Base-by-base conservation (phyloP, 2,888 invertebrate species). In the Plagodis pulveraria region DNA sequence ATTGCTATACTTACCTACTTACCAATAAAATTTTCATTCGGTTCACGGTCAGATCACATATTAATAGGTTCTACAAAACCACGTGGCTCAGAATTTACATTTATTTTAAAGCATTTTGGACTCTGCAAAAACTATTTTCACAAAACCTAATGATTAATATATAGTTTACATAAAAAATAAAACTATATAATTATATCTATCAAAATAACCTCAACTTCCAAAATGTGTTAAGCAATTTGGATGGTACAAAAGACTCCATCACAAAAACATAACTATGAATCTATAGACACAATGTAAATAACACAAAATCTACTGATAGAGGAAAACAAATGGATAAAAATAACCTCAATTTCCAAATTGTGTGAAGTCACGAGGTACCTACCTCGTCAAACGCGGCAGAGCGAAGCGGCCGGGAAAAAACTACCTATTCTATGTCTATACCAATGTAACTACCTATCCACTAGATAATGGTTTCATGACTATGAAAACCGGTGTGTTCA, bases 371-470 rank as follows among this genome's bases (percentile, higher is more conserved):
- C 80, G 81, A 76, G 74, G 67, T 73, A 63, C 33, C 12, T 49
- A 63, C 38, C 40, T 56, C 67, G 76, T 72, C 72, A 77, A 77
- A 77, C 72, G 80, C 84, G 78, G 70, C 77, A 79, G 78, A 84
- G 78, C 86, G 83, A 67, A 72, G 70, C 82, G 78, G 68, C 71
- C 71, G 77, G 77, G 81, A 84, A 86, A 84, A 80, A 72, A 74
- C 70, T 74, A 71, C 77, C 76, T 49, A 78, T 79, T 42, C 47
- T 81, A 77, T 12, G 42, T 63, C 45, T 62, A 32, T 52, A n/a
- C 49, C 64, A 48, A 72, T 62, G 58, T 60, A 59, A 53, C 47
- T 65, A 61, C 59, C 50, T 61, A 60, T 50, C 45, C 36, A 58
- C 55, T 44, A 56, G 40, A 59, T 56, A 61, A 61, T 56, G 52